These are phyloP conservation scores for Sinocyclocheilus anophthalmus DNA, from an alignment of 2,113 vertebrate genomes.

Conservation along the genomic window DNA sequence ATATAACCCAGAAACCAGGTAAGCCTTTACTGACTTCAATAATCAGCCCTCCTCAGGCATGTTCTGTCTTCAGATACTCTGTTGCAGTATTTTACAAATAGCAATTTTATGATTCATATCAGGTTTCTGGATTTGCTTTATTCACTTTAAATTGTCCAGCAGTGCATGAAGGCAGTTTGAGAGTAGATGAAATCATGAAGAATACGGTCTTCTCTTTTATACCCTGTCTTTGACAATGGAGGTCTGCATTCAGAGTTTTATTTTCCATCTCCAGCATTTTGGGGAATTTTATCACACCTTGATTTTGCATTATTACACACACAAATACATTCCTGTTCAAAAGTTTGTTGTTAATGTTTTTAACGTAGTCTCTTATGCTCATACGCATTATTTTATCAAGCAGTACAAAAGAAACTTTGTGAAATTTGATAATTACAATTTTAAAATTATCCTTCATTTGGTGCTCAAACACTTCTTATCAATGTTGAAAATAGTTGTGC, in stretches of 20 bases:
- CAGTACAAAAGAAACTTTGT: no score
- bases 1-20: conserved; percentile 99
- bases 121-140: not conserved
- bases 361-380: not conserved
- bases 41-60: conserved; percentile 19
- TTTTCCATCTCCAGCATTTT: not conserved
- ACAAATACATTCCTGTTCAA: not conserved
- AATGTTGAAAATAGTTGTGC: not conserved
- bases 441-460: not conserved
- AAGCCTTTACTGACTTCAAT: conserved; percentile 65
- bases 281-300: not conserved
- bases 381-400: not conserved
- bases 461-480: not conserved
- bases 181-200: not conserved
- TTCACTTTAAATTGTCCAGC: not conserved
- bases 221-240: not conserved
- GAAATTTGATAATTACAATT: no score
- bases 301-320: not conserved
- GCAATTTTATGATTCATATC: conserved; percentile 3
- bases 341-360: not conserved
- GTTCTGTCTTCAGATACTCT: conserved; percentile 11
- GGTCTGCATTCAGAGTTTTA: not conserved
- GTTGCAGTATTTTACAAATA: conserved; percentile 16
- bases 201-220: not conserved
- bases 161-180: not conserved